Percentiles rank a stretch among this genome's conserved stretches.
phyloP scores from a whole-genome alignment of 2,113 vertebrate species.

The Campylorhamphus procurvoides region DNA sequence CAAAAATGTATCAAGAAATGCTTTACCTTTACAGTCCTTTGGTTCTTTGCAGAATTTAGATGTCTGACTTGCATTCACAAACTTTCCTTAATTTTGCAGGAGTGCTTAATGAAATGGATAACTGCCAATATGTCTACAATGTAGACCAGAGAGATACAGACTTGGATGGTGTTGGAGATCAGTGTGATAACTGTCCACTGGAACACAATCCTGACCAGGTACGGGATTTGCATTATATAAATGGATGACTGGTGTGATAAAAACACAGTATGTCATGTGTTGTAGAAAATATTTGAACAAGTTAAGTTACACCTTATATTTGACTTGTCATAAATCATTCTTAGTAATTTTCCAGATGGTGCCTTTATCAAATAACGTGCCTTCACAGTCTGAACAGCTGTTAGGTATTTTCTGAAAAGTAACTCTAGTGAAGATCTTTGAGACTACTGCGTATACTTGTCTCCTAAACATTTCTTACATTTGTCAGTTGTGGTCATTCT shows the following conservation, averaged over 20 bases:
- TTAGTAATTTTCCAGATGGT: background rate
- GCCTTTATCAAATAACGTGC: background rate
- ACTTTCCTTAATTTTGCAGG: conserved; percentile 70
- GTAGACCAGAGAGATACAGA: conserved; percentile 96
- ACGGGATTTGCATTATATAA: background rate
- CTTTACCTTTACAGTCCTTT: background rate
- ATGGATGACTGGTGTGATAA: background rate
- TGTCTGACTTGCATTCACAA: background rate
- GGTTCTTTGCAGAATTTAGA: background rate
- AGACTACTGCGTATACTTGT: background rate
- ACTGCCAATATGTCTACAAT: conserved; percentile 97
- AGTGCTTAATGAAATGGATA: conserved; percentile 94
- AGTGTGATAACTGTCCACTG: conserved; percentile 97
- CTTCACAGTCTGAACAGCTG: background rate
- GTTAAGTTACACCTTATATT: background rate
- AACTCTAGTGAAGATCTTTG: background rate
- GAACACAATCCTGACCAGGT: conserved; percentile 99
- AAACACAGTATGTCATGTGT: background rate
- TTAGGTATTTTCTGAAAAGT: background rate
- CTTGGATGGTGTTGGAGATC: conserved; percentile 94
- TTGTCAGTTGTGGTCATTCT: background rate
- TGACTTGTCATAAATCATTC: background rate
- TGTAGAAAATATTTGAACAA: background rate
- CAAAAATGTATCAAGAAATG: background rate
- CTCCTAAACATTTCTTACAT: background rate